These are phyloP conservation scores for Tortrix viridana DNA, from an alignment of 2,888 invertebrate genomes.

Conservation along the genomic window DNA sequence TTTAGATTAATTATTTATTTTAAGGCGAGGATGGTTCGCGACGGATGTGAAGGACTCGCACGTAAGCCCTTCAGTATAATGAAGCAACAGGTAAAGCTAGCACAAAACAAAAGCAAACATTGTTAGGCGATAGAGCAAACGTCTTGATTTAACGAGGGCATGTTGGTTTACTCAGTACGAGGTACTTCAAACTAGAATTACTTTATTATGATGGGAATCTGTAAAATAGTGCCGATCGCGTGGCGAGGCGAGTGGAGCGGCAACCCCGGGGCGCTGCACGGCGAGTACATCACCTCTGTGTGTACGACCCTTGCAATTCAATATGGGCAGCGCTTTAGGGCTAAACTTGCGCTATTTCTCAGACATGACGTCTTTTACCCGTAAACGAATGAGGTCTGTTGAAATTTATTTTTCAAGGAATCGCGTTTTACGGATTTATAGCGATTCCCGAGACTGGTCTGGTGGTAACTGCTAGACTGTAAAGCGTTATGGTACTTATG, in stretches of 20 bases:
- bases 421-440: no score
- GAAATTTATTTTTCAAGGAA: no score
- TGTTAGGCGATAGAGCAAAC: conserved; percentile 10
- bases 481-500: no score
- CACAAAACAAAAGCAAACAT: conserved; percentile 11
- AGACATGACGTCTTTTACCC: conserved; percentile 1
- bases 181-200: neutral
- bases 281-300: conserved; percentile 73
- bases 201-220: no score
- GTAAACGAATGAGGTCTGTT: neutral
- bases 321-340: conserved; percentile 33
- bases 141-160: conserved; percentile 9
- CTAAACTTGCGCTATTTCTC: conserved; percentile 4
- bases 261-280: conserved; percentile 71
- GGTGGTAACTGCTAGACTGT: no score
- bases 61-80: neutral
- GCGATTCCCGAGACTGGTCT: no score
- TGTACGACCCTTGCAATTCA: conserved; percentile 56
- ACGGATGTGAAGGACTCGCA: neutral
- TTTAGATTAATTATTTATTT: no score
- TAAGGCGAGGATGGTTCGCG: no score
- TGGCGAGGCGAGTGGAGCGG: conserved; percentile 72
- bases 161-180: neutral
- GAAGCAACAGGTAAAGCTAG: conserved; percentile 19
- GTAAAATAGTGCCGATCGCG: conserved; percentile 62